A percentile compares a stretch with the other conserved stretches of the same genome.
Evolutionary conservation across 2,797 vertebrate genomes (phyloP).

Genomic region (Odontamblyopus rebecca): DNA sequence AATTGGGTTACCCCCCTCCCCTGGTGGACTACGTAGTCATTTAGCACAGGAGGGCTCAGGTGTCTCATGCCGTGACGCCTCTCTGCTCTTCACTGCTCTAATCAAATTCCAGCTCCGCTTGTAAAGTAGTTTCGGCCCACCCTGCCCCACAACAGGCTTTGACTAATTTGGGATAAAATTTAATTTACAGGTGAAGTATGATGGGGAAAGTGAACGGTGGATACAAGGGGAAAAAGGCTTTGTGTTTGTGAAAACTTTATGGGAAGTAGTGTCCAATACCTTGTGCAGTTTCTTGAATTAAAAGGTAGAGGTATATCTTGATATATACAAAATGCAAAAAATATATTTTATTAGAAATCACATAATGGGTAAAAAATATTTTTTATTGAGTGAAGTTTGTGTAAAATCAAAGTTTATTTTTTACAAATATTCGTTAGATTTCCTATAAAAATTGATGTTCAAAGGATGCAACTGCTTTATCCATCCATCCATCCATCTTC

Average conservation of each 20-base stretch:
- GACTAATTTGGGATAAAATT: constrained; percentile 68
- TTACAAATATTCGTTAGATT: no score
- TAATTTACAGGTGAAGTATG: constrained; percentile 55
- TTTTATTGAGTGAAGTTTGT: no score
- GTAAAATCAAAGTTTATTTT: no score
- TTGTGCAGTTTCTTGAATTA: background rate
- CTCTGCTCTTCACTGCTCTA: constrained; percentile 62
- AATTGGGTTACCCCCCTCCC: constrained; percentile 65
- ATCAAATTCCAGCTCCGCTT: constrained; percentile 72
- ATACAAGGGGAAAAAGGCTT: background rate
- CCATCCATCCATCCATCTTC: no score
- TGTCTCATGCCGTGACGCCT: constrained; percentile 60
- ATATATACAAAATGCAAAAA: background rate
- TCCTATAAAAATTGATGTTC: no score
- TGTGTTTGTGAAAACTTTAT: constrained; percentile 2
- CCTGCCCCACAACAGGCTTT: constrained; percentile 55
- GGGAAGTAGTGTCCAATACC: background rate
- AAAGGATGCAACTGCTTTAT: background rate
- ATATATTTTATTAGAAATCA: no score
- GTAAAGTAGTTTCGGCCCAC: constrained; percentile 56
- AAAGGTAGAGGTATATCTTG: background rate
- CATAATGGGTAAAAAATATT: no score
- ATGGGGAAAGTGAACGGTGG: constrained; percentile 17
- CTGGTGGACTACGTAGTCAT: constrained; percentile 45
- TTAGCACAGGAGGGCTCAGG: constrained; percentile 73